Percentiles rank a stretch among this genome's conserved stretches.
phyloP scores from a whole-genome alignment of 2,113 vertebrate genomes.

The Nannobrachium achirus region DNA sequence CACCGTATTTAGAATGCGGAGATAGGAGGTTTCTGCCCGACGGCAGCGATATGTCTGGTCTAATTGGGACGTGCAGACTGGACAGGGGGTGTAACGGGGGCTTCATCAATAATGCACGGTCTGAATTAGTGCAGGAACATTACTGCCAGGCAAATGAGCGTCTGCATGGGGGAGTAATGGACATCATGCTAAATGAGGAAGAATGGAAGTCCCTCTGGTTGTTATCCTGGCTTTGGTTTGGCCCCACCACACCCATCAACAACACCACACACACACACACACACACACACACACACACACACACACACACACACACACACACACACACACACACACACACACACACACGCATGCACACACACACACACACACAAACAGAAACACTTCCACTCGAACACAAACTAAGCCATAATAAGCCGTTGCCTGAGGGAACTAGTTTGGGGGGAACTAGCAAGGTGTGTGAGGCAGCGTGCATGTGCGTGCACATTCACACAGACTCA shows the following conservation, averaged over 20 bases:
- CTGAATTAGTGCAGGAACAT: constrained; percentile 54
- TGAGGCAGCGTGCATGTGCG: too few relatives aligned
- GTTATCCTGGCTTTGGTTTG: constrained; percentile 1
- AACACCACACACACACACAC: constrained; percentile 42
- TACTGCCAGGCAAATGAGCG: constrained; percentile 53
- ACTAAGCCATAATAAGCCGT: too few relatives aligned
- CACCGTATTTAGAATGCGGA: too few relatives aligned
- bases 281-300: constrained; percentile 8
- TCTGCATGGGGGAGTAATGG: constrained; percentile 36
- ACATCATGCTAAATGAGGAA: constrained; percentile 54
- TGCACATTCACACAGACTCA: background rate
- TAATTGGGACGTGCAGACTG: background rate
- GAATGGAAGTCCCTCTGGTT: constrained; percentile 36
- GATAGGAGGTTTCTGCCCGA: too few relatives aligned
- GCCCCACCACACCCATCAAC: too few relatives aligned
- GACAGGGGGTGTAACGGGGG: constrained; percentile 5
- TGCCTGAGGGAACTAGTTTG: too few relatives aligned
- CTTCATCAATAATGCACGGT: constrained; percentile 69
- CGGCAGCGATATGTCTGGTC: too few relatives aligned
- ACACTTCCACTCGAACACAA: too few relatives aligned
- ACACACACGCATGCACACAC: background rate
- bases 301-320: too few relatives aligned
- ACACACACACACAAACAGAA: background rate
- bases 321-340: too few relatives aligned
- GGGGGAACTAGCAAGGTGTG: too few relatives aligned